Evolutionary conservation across 1,140 invertebrate species (phyloP), one percentile per base, ranked within the genome.

Genomic region (Drosophila quadrilineata): DNA sequence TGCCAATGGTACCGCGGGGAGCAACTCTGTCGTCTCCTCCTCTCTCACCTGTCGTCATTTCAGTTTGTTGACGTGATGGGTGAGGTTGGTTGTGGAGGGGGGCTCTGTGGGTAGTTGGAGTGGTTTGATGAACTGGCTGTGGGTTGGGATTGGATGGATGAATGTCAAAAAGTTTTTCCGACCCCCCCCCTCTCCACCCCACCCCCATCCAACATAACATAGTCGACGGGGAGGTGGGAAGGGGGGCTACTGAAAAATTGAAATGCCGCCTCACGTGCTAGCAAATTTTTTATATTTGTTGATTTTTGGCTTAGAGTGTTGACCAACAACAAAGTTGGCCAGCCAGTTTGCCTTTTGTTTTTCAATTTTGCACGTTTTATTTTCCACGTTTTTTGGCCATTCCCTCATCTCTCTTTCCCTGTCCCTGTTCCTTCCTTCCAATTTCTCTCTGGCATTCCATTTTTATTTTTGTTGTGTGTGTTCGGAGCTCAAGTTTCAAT

Each of bases 261-360:
- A 85, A 85, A 85, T 85, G 79, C 80, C 75, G 52, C 80, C 79
- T 85, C 79, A 85, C 79, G 79, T 85, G 77, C 77, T 65, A 38
- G 24, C 29, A 67, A 82, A 75, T 76, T 82, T 82, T 82, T 82
- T 82, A 76, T 76, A 79, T 86, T 85, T 85, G 79, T 85, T 85
- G 80, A 85, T 85, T 85, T 85, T 85, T 86, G 80, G 79, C 80
- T 85, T 85, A 85, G 79, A 85, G 79, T 85, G 80, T 85, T 85
- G 79, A 85, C 79, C 79, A 77, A 85, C 84, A 86, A 85, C 73
- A 84, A 84, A 82, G 79, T 82, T 79, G 24, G 36, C 59, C 69
- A 65, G 68, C n/a, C n/a, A n/a, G n/a, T n/a, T 84, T 76, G 68
- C 73, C 77, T 84, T 84, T 82, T 76, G 73, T 82, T 82, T 82